Evolutionary conservation across 2,113 vertebrate species (phyloP).

Genomic region (Cololabis saira): DNA sequence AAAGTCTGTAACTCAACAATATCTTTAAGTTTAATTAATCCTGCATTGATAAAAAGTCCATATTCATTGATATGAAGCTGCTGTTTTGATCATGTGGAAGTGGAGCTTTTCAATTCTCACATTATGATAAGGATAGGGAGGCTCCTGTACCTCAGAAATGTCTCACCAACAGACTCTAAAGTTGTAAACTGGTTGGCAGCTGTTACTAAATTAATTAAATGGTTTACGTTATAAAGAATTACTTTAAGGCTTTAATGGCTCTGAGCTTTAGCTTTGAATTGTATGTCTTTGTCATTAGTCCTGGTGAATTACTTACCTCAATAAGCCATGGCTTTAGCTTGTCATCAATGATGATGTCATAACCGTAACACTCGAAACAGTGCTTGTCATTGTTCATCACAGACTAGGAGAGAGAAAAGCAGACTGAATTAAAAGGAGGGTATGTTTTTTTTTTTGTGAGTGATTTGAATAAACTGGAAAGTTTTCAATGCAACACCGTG

Average conservation of each 20-base stretch:
- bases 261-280: background rate
- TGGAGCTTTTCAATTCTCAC: too few relatives aligned
- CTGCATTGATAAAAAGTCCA: too few relatives aligned
- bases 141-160: too few relatives aligned
- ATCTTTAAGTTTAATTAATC: too few relatives aligned
- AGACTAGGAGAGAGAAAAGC: conserved; percentile 76
- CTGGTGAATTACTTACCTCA: conserved; percentile 83
- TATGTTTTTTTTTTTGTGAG: background rate
- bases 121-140: too few relatives aligned
- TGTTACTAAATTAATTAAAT: too few relatives aligned
- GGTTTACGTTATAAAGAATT: background rate
- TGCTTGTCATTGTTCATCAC: conserved; percentile 99
- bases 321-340: conserved; percentile 98
- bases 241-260: background rate
- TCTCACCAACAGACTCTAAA: too few relatives aligned
- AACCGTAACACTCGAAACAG: conserved; percentile 98
- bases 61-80: too few relatives aligned
- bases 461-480: background rate
- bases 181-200: too few relatives aligned
- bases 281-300: background rate
- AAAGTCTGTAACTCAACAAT: too few relatives aligned
- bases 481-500: background rate
- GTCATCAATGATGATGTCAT: conserved; percentile 98
- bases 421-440: background rate
- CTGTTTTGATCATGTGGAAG: too few relatives aligned